Percentiles rank a stretch among this genome's conserved stretches.
Conservation (phyloP, 2,888 invertebrate species). For the Heteromurus nitidus region DNA sequence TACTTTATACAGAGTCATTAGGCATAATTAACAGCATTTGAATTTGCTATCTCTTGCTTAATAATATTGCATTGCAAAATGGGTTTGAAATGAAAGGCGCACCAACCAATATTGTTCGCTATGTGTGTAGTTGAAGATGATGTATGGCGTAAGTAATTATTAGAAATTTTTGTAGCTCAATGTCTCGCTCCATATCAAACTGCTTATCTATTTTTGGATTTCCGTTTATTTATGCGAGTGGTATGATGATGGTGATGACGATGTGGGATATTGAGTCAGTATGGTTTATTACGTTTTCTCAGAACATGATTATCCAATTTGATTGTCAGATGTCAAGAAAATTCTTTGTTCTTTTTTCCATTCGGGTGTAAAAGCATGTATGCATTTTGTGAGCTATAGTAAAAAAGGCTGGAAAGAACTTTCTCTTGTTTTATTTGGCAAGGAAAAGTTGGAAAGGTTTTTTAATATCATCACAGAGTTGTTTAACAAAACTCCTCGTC, state of each 20-base stretch:
- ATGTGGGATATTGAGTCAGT: neutral
- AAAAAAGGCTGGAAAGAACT: slow-evolving; percentile 19
- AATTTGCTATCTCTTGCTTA: neutral
- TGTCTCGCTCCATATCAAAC: slow-evolving; percentile 4
- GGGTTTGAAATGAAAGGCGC: neutral
- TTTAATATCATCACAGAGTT: slow-evolving; percentile 7
- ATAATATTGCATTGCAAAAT: neutral
- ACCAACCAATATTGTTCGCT: too few species aligned
- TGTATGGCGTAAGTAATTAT: slow-evolving; percentile 12
- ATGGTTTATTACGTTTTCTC: neutral
- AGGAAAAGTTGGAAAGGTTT: slow-evolving; percentile 22
- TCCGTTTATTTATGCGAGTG: neutral
- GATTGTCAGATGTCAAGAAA: slow-evolving; percentile 35
- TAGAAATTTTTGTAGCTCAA: neutral
- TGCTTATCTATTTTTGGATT: slow-evolving; percentile 13
- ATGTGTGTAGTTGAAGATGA: too few species aligned
- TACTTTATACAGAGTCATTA: slow-evolving; percentile 9
- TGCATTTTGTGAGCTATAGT: too few species aligned
- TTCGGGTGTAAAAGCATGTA: too few species aligned
- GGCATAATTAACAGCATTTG: slow-evolving; percentile 19
- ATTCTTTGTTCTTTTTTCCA: slow-evolving; percentile 7
- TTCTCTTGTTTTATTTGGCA: slow-evolving; percentile 56
- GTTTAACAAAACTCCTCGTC: neutral
- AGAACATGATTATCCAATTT: slow-evolving; percentile 20
- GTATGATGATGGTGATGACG: neutral